Conservation (phyloP, 2,113 vertebrate species). For the Notarius quadriscutis region DNA sequence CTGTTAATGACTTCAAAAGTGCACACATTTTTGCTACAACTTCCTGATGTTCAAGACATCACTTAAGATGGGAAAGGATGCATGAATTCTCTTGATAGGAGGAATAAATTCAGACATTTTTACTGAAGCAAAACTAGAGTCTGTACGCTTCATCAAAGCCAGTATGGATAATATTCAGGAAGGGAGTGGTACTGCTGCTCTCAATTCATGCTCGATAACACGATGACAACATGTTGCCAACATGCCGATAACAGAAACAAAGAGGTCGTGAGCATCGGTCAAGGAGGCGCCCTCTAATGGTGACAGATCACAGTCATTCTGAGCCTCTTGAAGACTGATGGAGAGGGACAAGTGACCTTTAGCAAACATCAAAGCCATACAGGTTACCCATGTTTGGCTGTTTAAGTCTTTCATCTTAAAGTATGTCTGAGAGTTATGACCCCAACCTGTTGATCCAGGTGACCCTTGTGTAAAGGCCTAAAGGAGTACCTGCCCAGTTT, state of each 20-base stretch:
- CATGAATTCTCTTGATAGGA: slow-evolving; percentile 14
- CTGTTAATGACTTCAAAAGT: slow-evolving; percentile 73
- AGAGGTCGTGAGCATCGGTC: slow-evolving; percentile 39
- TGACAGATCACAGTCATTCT: slow-evolving; percentile 56
- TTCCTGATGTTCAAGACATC: slow-evolving; percentile 59
- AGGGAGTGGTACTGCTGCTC: background rate
- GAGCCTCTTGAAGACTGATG: slow-evolving; percentile 66
- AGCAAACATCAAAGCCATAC: slow-evolving; percentile 73
- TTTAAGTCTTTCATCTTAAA: slow-evolving; percentile 73
- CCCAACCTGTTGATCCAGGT: slow-evolving; percentile 60
- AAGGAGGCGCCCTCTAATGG: slow-evolving; percentile 58
- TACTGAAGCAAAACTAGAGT: background rate
- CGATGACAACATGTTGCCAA: background rate
- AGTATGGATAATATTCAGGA: background rate
- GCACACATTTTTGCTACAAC: slow-evolving; percentile 47
- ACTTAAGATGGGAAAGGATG: background rate
- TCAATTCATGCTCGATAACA: background rate
- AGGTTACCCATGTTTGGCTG: slow-evolving; percentile 60
- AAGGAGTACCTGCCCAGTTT: slow-evolving; percentile 33
- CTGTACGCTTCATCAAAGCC: background rate
- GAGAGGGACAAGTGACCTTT: slow-evolving; percentile 67
- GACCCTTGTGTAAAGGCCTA: slow-evolving; percentile 50
- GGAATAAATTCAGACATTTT: background rate
- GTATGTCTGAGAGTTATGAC: slow-evolving; percentile 57
- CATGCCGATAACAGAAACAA: slow-evolving; percentile 8